These are phyloP conservation scores for Papilio polyxenes DNA, from an alignment of 1,140 invertebrate species.

Conservation along the genomic window DNA sequence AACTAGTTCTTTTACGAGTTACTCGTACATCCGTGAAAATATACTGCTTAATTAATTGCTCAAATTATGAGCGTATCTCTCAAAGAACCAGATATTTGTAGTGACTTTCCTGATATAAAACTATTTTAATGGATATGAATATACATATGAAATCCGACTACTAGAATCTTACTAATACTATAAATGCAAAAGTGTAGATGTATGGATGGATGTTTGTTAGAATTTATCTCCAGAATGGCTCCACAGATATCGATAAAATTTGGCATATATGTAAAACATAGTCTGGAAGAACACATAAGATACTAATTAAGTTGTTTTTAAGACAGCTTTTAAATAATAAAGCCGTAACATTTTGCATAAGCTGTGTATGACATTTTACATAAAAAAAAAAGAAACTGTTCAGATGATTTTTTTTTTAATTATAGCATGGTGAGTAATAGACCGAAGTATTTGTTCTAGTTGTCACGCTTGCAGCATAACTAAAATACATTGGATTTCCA, in stretches of 20 bases:
- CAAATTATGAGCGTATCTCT: constrained; percentile 37
- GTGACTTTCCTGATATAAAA: not conserved
- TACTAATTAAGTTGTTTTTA: too few relatives aligned
- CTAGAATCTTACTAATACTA: not conserved
- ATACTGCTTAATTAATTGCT: constrained; percentile 49
- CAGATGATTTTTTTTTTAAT: not conserved
- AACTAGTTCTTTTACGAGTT: constrained; percentile 50
- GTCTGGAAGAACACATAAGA: too few relatives aligned
- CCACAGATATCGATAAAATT: too few relatives aligned
- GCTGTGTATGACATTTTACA: too few relatives aligned
- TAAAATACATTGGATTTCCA: not conserved
- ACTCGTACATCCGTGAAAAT: constrained; percentile 47
- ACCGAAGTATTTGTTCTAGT: not conserved
- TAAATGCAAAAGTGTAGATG: too few relatives aligned
- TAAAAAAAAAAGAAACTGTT: not conserved
- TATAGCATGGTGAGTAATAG: not conserved
- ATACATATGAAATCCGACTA: not conserved
- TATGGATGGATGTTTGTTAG: too few relatives aligned
- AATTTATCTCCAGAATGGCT: too few relatives aligned
- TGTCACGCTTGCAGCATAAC: constrained; percentile 3
- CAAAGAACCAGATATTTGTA: constrained; percentile 20
- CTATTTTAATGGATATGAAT: not conserved
- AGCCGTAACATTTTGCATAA: not conserved
- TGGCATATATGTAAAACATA: too few relatives aligned
- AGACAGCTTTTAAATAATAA: not conserved